phyloP scores from a whole-genome alignment of 2,888 invertebrate genomes.

The Amaurobius ferox region DNA sequence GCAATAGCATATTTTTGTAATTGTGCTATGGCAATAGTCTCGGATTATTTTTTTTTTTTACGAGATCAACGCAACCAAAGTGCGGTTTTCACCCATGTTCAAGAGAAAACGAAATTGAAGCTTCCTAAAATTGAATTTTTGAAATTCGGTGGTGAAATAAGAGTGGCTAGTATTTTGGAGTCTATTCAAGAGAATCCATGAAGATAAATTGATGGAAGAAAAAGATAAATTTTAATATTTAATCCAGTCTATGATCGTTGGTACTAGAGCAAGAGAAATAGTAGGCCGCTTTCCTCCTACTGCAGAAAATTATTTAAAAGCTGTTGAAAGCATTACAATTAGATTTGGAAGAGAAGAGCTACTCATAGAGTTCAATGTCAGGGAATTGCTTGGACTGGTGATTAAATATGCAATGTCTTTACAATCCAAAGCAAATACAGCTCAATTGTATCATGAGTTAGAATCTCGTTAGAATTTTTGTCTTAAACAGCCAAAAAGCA shows the following conservation, averaged over 20 bases:
- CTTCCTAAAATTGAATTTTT: background rate
- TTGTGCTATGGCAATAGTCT: no score
- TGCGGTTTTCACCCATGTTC: no score
- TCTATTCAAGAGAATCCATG: background rate
- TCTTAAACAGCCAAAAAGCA: no score
- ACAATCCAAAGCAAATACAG: background rate
- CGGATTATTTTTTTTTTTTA: no score
- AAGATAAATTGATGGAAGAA: background rate
- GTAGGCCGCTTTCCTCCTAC: background rate
- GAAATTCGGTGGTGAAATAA: background rate
- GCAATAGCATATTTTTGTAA: no score
- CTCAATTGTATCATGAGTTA: conserved; percentile 32
- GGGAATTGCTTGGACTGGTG: conserved; percentile 75
- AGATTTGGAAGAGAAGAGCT: no score
- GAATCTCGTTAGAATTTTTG: no score
- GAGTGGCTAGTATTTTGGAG: background rate
- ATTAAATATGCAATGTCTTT: conserved; percentile 8
- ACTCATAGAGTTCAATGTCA: conserved; percentile 75
- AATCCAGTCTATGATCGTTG: background rate
- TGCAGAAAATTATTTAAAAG: background rate
- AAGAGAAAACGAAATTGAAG: background rate
- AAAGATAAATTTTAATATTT: background rate
- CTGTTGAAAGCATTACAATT: no score
- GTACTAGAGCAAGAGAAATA: background rate
- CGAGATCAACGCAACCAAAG: no score